Evolutionary conservation across 2,113 vertebrate species (phyloP), one percentile per base, ranked within the genome.

Genomic region (Orthonyx spaldingii): DNA sequence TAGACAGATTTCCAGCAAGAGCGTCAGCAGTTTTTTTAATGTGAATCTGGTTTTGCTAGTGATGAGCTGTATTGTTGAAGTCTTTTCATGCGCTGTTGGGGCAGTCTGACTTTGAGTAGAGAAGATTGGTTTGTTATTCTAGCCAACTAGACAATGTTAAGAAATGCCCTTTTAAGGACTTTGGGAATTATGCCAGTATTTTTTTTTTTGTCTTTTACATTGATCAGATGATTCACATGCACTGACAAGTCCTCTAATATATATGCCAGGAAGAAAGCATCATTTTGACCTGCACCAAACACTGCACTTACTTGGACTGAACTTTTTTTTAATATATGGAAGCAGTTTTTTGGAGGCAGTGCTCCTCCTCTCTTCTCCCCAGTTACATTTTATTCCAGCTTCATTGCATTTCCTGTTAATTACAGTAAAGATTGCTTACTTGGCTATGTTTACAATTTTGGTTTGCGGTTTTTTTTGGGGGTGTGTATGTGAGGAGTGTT

Each of bases 101-200:
- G 47, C 20, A 68, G 59, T 72, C 86, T 96, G 84, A 89, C 69
- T 94, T 95, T 96, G 56, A 78, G 71, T 59, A 85, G 91, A 91
- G 90, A 84, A 74, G 87, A 86, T 80, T 80, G 55, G 42, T 53
- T 94, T 93, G 80, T 79, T 97, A 90, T 94, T 97, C 85, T 89
- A 79, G 47, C 92, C 91, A 84, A 35, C 39, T 75, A 87, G 74
- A 66, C 66, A 77, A 91, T 75, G 70, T 93, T 90, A 81, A 84
- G 77, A 97, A 97, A 83, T 80, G 59, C n/a, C 79, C 88, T 97
- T 97, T 97, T 97, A 97, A 97, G 95, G 96, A 89, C 55, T 76
- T 96, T 3, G 61, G 90, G 59, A 94, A 41, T 52, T 17, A 57
- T 35, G 89, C 87, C 93, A 85, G 5, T 12, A 8, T 33, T 75